Conservation (phyloP, 2,113 vertebrate genomes). For the Psophia crepitans region DNA sequence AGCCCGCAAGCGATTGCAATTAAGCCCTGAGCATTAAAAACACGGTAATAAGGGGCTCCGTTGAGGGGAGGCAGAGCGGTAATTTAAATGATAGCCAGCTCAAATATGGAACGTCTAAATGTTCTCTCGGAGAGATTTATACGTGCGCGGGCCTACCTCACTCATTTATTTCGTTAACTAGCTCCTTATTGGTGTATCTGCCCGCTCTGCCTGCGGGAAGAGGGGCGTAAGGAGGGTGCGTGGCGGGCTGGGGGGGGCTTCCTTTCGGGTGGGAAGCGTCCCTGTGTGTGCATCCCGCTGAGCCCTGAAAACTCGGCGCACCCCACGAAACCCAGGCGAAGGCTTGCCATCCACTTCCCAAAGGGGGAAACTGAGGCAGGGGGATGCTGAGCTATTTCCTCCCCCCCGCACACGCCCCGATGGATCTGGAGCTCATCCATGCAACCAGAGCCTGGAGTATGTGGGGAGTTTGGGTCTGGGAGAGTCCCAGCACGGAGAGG, state of each 20-base stretch:
- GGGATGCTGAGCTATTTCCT: not conserved
- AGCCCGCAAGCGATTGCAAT: constrained; percentile 36
- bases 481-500: accelerated
- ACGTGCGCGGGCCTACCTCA: constrained; percentile 47
- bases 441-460: not conserved
- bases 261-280: not conserved
- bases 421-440: not conserved
- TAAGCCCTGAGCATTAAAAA: constrained; percentile 69
- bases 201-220: not conserved
- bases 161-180: constrained; percentile 70
- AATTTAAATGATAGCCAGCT: constrained; percentile 74
- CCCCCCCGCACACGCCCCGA: accelerated
- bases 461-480: not conserved
- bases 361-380: not conserved
- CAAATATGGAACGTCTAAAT: constrained; percentile 66
- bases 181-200: constrained; percentile 28
- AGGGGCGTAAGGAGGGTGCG: not conserved
- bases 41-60: constrained; percentile 61
- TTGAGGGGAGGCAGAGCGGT: constrained; percentile 66
- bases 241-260: not conserved
- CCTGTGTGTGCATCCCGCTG: not conserved
- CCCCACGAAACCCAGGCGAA: not conserved
- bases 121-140: constrained; percentile 73
- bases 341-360: not conserved
- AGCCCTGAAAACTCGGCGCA: not conserved